phyloP scores from a whole-genome alignment of 2,113 vertebrate species.

The Tychaedon coryphoeus region DNA sequence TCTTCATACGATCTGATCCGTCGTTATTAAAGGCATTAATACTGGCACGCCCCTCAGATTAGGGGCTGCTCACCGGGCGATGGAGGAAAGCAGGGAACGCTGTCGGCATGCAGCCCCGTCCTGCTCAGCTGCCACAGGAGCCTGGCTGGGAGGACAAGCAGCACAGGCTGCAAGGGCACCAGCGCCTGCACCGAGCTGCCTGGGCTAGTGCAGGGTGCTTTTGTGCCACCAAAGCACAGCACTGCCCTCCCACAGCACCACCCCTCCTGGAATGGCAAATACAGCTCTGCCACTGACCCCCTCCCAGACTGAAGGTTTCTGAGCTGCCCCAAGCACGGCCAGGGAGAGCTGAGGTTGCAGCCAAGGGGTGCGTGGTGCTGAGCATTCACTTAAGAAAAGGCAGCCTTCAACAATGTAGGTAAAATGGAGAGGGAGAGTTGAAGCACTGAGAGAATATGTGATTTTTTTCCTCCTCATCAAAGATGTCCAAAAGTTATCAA shows the following conservation, averaged over 20 bases:
- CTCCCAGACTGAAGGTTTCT: background rate
- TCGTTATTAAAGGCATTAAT: conserved; percentile 74
- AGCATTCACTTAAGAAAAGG: background rate
- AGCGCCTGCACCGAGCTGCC: background rate
- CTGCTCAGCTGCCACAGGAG: background rate
- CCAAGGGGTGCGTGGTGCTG: background rate
- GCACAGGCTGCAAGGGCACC: background rate
- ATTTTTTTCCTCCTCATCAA: background rate
- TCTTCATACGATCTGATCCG: conserved; percentile 63
- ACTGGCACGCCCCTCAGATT: conserved; percentile 70
- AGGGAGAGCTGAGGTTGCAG: background rate
- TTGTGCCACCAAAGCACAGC: background rate
- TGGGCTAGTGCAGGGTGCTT: background rate
- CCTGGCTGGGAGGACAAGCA: fast-evolving
- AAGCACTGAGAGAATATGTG: background rate
- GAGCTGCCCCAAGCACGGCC: fast-evolving
- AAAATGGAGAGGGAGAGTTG: background rate
- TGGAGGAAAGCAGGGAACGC: conserved; percentile 38
- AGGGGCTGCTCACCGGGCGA: conserved; percentile 62
- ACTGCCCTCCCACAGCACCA: background rate
- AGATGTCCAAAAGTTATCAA: background rate
- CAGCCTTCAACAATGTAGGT: background rate
- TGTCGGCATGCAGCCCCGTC: background rate
- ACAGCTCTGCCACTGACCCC: background rate
- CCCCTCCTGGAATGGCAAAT: background rate